These are phyloP conservation scores for Diadema setosum DNA, from an alignment of 35 echinoderm and acorn worm species.

Conservation along the genomic window DNA sequence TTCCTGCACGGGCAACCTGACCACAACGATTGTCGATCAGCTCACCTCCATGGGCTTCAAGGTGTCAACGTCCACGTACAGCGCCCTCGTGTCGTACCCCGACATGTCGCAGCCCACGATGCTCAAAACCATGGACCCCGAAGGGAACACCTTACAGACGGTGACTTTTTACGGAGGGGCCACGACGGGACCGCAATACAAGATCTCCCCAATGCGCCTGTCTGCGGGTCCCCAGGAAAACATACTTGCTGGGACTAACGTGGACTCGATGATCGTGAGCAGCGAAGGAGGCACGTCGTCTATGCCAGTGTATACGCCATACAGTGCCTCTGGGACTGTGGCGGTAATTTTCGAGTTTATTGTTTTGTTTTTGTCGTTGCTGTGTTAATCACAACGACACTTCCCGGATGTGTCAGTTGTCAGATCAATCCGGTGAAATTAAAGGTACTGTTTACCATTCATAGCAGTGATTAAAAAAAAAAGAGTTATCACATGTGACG, in stretches of 20 bases:
- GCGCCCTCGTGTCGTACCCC: background rate
- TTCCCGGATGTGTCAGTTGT: too few species aligned
- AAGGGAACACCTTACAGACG: background rate
- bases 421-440: too few species aligned
- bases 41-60: background rate
- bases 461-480: too few species aligned
- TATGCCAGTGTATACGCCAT: background rate
- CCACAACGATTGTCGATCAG: background rate
- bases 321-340: background rate
- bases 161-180: background rate
- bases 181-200: background rate
- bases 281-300: background rate
- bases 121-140: background rate
- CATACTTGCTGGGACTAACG: background rate
- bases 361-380: background rate
- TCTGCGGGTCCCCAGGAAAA: background rate
- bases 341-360: background rate
- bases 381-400: too few species aligned
- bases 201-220: background rate
- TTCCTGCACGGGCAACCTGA: background rate
- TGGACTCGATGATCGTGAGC: background rate
- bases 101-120: background rate
- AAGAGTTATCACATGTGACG: too few species aligned
- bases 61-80: conserved; percentile 11
- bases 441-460: too few species aligned